Evolutionary conservation across 2,888 invertebrate genomes (phyloP).

Genomic region (Gymnoscelis rufifasciata): DNA sequence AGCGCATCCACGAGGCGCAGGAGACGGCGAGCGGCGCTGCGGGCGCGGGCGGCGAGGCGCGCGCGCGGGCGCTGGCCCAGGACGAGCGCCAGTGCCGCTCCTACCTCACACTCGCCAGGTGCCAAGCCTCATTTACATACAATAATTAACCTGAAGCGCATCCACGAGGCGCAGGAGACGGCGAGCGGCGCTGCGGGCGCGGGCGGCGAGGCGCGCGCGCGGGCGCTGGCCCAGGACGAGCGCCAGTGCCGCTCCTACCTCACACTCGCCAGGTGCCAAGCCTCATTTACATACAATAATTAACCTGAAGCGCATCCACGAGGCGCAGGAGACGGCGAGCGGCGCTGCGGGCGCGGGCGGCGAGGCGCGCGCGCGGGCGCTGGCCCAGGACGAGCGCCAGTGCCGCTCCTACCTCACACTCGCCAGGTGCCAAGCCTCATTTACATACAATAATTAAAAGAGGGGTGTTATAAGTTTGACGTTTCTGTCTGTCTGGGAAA

Average conservation of each 20-base stretch:
- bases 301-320: constrained; percentile 91
- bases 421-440: too few species aligned
- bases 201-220: constrained; percentile 78
- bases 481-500: too few species aligned
- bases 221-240: constrained; percentile 91
- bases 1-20: constrained; percentile 92
- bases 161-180: constrained; percentile 91
- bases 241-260: constrained; percentile 93
- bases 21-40: constrained; percentile 91
- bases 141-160: constrained; percentile 91
- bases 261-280: constrained; percentile 87
- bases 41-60: constrained; percentile 75
- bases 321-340: constrained; percentile 92
- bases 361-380: constrained; percentile 85
- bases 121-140: too few species aligned
- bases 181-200: constrained; percentile 92
- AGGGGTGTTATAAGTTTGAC: too few species aligned
- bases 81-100: constrained; percentile 94
- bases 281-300: too few species aligned
- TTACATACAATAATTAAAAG: too few species aligned
- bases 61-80: constrained; percentile 87
- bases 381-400: constrained; percentile 91
- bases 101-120: constrained; percentile 90
- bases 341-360: constrained; percentile 82
- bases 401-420: constrained; percentile 94